Conservation (phyloP, 2,888 invertebrate genomes). For the Mantis religiosa region DNA sequence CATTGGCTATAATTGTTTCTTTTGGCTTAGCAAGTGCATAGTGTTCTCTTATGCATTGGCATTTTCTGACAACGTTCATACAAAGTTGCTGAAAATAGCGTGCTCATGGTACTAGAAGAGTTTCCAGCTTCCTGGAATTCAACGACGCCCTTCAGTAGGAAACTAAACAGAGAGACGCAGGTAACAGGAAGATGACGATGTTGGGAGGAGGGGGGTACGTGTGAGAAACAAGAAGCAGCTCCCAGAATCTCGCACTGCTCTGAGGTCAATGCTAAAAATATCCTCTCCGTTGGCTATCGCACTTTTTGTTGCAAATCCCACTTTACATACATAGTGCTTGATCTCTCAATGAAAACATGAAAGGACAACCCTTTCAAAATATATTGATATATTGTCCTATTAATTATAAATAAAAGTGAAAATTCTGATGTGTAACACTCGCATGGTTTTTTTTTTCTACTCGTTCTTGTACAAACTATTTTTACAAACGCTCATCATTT, state of each 20-base stretch:
- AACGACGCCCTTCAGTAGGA: background rate
- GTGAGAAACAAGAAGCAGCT: background rate
- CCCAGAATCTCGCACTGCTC: background rate
- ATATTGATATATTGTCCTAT: background rate
- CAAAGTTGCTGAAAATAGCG: too few relatives aligned
- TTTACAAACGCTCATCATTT: too few relatives aligned
- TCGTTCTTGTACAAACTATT: too few relatives aligned
- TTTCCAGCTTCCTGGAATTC: background rate
- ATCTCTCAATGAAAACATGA: background rate
- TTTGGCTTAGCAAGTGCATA: too few relatives aligned
- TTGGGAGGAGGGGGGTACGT: background rate
- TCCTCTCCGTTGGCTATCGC: background rate
- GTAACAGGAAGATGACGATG: background rate
- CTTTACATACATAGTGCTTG: background rate
- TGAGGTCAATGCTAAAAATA: constrained; percentile 3
- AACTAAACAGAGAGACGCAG: background rate
- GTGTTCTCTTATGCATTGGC: too few relatives aligned
- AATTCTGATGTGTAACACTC: too few relatives aligned
- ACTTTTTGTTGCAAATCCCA: background rate
- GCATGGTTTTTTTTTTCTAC: too few relatives aligned
- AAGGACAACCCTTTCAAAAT: background rate
- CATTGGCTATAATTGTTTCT: too few relatives aligned
- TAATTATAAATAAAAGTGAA: too few relatives aligned
- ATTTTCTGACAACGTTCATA: too few relatives aligned
- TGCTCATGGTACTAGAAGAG: too few relatives aligned